Conservation (phyloP, 1,140 invertebrate genomes). For the Heterodera schachtii region DNA sequence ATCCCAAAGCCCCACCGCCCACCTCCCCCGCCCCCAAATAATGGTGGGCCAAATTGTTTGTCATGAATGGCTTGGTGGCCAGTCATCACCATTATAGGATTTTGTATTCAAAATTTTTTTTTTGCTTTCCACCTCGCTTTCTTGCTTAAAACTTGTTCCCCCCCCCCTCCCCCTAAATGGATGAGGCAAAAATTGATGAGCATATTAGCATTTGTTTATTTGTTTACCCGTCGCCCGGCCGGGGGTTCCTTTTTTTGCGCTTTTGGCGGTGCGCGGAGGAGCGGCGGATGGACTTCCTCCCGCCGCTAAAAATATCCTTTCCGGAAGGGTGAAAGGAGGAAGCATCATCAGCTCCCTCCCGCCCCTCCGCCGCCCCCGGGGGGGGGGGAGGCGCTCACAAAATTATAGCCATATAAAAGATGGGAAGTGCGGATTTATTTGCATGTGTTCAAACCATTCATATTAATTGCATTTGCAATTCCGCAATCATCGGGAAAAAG, state of each 20-base stretch:
- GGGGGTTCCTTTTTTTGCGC: not conserved
- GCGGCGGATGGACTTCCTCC: not conserved
- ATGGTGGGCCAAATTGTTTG: not conserved
- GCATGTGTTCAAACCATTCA: not conserved
- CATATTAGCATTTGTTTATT: not conserved
- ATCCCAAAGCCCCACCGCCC: too few species aligned
- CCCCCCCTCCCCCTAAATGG: not conserved
- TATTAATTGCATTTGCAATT: conserved; percentile 5
- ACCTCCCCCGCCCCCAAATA: not conserved
- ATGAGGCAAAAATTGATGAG: not conserved
- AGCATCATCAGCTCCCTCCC: too few species aligned
- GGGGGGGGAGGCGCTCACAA: not conserved
- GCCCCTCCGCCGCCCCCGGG: too few species aligned
- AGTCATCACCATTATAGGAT: not conserved
- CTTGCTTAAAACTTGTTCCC: too few species aligned
- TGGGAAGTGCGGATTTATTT: not conserved
- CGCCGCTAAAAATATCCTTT: not conserved
- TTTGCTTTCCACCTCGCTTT: too few species aligned
- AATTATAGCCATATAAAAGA: not conserved
- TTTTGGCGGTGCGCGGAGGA: not conserved
- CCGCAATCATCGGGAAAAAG: not conserved
- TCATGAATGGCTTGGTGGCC: too few species aligned
- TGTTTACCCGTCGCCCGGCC: too few species aligned
- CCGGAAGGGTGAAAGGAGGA: not conserved
- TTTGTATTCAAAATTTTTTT: not conserved